Evolutionary conservation across 2,888 invertebrate species (phyloP).

Genomic region (Xylota segnis): DNA sequence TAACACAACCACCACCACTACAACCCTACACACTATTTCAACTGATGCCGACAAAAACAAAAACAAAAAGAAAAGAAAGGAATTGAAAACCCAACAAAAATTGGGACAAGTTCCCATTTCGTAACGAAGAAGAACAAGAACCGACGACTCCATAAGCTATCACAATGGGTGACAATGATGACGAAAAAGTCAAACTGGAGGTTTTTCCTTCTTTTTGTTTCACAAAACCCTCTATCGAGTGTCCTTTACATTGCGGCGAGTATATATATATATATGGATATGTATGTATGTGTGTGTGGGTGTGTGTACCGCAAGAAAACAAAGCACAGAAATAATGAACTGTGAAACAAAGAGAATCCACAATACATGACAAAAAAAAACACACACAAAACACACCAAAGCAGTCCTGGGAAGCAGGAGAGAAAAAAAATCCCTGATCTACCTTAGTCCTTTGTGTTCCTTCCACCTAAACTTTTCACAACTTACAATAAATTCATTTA

Average conservation of each 20-base stretch:
- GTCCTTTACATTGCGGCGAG: constrained; percentile 55
- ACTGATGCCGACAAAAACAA: constrained; percentile 16
- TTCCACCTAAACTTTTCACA: constrained; percentile 68
- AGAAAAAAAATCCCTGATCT: constrained; percentile 59
- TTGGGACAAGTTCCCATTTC: constrained; percentile 58
- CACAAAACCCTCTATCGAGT: constrained; percentile 48
- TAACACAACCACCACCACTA: constrained; percentile 32
- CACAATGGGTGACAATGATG: constrained; percentile 73
- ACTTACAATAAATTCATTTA: constrained; percentile 77
- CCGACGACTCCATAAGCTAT: constrained; percentile 54
- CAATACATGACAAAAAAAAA: constrained; percentile 46
- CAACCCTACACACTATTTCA: neutral
- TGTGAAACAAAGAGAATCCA: constrained; percentile 71
- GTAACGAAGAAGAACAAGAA: constrained; percentile 21
- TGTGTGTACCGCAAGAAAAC: constrained; percentile 32
- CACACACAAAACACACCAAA: constrained; percentile 5
- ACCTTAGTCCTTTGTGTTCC: constrained; percentile 68
- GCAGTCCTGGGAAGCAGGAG: neutral
- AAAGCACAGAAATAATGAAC: constrained; percentile 72
- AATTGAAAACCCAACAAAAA: constrained; percentile 27
- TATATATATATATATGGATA: too few relatives aligned
- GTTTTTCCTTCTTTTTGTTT: constrained; percentile 30
- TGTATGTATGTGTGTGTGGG: constrained; percentile 6
- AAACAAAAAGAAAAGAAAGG: neutral
- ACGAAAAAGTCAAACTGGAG: constrained; percentile 70